phyloP scores from a whole-genome alignment of 2,113 vertebrate species.

The Lycaon pictus region DNA sequence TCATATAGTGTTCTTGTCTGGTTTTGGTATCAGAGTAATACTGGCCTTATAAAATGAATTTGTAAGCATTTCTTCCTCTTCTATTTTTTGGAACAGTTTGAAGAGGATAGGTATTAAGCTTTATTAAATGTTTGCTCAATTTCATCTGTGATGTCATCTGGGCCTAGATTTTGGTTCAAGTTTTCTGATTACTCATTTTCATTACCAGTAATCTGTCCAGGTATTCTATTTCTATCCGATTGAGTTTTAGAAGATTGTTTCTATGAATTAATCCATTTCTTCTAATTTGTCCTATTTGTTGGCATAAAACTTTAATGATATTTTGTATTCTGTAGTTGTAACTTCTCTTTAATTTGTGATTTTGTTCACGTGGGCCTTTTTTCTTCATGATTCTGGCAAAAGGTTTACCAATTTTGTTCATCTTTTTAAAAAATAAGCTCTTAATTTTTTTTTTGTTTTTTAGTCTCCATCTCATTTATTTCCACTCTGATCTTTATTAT shows the following conservation, averaged over 20 bases:
- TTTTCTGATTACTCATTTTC: not conserved
- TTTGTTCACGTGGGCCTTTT: not conserved
- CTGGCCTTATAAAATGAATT: not conserved
- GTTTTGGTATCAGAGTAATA: not conserved
- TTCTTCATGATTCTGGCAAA: not conserved
- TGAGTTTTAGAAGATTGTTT: not conserved
- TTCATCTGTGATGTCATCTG: not conserved
- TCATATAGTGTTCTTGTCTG: not conserved
- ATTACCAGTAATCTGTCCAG: not conserved
- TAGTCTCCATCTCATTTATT: not conserved
- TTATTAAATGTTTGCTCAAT: not conserved
- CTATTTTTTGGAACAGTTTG: not conserved
- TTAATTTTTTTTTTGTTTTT: not conserved
- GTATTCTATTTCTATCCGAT: not conserved
- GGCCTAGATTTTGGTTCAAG: not conserved
- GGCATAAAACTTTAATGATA: not conserved
- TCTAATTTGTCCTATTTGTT: not conserved
- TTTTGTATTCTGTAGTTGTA: not conserved
- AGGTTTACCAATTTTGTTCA: not conserved
- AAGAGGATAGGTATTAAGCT: not conserved
- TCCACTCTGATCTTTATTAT: not conserved
- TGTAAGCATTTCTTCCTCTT: not conserved
- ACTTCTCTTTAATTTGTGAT: not conserved
- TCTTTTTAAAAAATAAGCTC: not conserved
- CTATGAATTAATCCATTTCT: not conserved